These are phyloP conservation scores for Parauchenoglanis punctatus DNA, from an alignment of 2,797 vertebrate genomes.

Conservation along the genomic window DNA sequence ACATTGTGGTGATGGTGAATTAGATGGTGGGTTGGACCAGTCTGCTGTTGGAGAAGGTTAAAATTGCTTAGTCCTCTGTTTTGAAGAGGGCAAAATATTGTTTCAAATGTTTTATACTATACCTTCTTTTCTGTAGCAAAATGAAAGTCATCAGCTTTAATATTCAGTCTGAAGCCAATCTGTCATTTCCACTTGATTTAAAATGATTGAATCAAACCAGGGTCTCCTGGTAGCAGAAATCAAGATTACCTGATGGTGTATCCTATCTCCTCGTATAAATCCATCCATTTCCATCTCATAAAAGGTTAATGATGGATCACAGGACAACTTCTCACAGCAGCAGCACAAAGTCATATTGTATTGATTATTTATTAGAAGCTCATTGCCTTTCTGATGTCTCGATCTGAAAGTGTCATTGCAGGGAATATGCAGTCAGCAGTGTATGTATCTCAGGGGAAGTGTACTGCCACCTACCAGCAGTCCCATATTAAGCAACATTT, in stretches of 20 bases:
- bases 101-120: neutral
- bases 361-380: conserved; percentile 28
- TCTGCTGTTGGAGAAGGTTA: neutral
- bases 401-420: conserved; percentile 45
- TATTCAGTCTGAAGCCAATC: conserved; percentile 7
- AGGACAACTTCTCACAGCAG: conserved; percentile 1
- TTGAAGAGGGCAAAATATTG: neutral
- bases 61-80: neutral
- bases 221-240: conserved; percentile 1
- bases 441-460: conserved; percentile 42
- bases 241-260: conserved; percentile 10
- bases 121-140: neutral
- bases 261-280: neutral
- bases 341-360: conserved; percentile 6
- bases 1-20: neutral
- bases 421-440: conserved; percentile 50
- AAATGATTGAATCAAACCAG: neutral
- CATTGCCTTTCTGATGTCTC: conserved; percentile 5
- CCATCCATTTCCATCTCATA: neutral
- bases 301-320: conserved; percentile 24
- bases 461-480: conserved; percentile 51
- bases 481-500: conserved; percentile 58
- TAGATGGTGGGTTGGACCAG: neutral
- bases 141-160: neutral
- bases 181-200: neutral